Evolutionary conservation across 2,113 vertebrate species (phyloP), one percentile per base, ranked within the genome.

Genomic region (Hippocampus abdominalis): DNA sequence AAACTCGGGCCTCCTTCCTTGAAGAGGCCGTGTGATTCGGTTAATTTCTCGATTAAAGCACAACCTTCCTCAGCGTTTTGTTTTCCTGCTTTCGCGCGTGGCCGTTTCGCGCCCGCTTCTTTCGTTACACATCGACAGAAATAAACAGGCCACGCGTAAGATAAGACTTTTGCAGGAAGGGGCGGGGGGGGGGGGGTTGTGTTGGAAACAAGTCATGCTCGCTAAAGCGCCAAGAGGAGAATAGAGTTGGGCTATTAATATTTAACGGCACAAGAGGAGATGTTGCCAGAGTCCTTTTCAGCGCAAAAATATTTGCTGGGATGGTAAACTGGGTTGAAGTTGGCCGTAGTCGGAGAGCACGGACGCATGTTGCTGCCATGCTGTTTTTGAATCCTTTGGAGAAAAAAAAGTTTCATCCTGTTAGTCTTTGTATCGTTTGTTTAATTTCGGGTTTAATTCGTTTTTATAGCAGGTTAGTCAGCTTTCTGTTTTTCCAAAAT

Each of bases 21-120:
- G 29, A 32, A 49, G 49, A 73, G 67, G 39, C 64, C 46, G 27
- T 66, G 69, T 75, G 73, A 20, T 73, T 73, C 0, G 44, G 73
- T 69, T 27, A 6, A 6, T 60, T 71, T 81, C 67, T 79, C 21
- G 72, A 74, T 75, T 80, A 82, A 84, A 87, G 71, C 70, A 4
- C 67, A 73, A 61, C 20, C 49, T 72, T 70, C 74, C 68, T 74
- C 72, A 64, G n/a, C 40, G 15, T 46, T 46, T 60, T 9, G 27
- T 60, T 60, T 60, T 32, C 15, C 57, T 32, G 15, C 57, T 60
- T 60, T 60, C 27, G 0, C 27, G 1, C 27, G 32, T 36, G 13
- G 27, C 4, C 16, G 8, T 20, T 29, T 59, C 8, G 15, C n/a
- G 6, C 56, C 25, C 13, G 25, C 25, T 13, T 32, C 57, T 60